phyloP scores from a whole-genome alignment of 2,113 vertebrate genomes.

The Triplophysa siluroides region DNA sequence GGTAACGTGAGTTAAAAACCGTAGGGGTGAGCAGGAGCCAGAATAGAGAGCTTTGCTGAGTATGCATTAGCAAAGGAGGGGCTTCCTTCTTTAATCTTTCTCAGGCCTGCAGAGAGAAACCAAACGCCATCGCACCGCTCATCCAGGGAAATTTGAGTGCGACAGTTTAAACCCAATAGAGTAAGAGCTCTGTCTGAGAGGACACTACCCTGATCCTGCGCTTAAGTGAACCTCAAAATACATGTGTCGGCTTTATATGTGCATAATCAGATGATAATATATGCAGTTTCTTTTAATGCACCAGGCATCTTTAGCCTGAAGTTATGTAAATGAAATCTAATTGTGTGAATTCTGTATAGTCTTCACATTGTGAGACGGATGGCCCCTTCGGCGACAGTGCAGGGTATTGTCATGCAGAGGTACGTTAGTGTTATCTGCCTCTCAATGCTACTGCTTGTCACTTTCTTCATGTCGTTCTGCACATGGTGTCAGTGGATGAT shows the following conservation, averaged over 20 bases:
- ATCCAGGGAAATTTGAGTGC: conserved; percentile 17
- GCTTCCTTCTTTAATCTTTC: conserved; percentile 21
- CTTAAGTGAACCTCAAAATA: not conserved
- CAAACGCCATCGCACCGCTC: conserved; percentile 6
- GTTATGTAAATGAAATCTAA: not conserved
- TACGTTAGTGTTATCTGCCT: not conserved
- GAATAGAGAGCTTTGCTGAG: conserved; percentile 46
- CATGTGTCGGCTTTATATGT: conserved; percentile 13
- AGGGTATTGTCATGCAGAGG: conserved; percentile 22
- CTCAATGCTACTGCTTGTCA: not conserved
- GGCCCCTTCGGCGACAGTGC: not conserved
- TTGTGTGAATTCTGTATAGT: not conserved
- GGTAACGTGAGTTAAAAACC: conserved; percentile 52
- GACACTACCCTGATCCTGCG: conserved; percentile 18
- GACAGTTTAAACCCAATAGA: conserved; percentile 18
- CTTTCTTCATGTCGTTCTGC: not conserved
- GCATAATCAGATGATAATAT: not conserved
- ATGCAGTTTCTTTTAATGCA: not conserved
- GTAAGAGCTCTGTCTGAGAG: conserved; percentile 2
- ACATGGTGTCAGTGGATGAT: not conserved
- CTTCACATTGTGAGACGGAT: not conserved
- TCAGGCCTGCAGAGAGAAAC: conserved; percentile 26
- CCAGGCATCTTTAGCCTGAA: not conserved
- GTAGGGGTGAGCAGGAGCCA: conserved; percentile 35
- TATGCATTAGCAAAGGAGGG: conserved; percentile 42